Evolutionary conservation across 2,797 vertebrate genomes (phyloP).

Genomic region (Gymnothorax reevesii): DNA sequence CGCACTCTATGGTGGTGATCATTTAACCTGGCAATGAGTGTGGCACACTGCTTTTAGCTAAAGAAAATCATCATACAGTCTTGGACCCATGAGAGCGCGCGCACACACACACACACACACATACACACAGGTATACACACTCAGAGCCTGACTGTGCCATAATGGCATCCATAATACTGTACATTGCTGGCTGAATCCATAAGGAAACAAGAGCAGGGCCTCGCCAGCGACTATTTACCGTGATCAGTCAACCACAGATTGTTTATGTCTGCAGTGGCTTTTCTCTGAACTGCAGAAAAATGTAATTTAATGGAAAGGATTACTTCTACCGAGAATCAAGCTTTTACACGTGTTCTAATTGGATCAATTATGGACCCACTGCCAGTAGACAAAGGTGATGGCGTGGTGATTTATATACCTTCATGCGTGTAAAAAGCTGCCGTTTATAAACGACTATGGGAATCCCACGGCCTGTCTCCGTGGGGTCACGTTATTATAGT

Average conservation of each 20-base stretch:
- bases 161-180: background rate
- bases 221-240: background rate
- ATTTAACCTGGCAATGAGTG: constrained; percentile 25
- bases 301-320: background rate
- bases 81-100: background rate
- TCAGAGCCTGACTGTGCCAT: background rate
- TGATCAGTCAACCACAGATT: constrained; percentile 7
- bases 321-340: background rate
- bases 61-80: constrained; percentile 25
- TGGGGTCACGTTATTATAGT: background rate
- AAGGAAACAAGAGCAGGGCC: background rate
- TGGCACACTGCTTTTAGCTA: background rate
- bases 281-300: constrained; percentile 9
- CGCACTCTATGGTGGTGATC: constrained; percentile 32
- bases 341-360: background rate
- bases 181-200: background rate
- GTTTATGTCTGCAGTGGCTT: background rate
- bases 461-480: background rate
- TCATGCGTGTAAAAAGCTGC: background rate
- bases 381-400: constrained; percentile 5
- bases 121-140: constrained; percentile 31
- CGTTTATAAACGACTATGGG: background rate
- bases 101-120: constrained; percentile 5
- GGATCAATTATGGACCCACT: background rate
- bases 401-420: background rate